phyloP scores from a whole-genome alignment of 2,113 vertebrate genomes.

The Cervus canadensis region DNA sequence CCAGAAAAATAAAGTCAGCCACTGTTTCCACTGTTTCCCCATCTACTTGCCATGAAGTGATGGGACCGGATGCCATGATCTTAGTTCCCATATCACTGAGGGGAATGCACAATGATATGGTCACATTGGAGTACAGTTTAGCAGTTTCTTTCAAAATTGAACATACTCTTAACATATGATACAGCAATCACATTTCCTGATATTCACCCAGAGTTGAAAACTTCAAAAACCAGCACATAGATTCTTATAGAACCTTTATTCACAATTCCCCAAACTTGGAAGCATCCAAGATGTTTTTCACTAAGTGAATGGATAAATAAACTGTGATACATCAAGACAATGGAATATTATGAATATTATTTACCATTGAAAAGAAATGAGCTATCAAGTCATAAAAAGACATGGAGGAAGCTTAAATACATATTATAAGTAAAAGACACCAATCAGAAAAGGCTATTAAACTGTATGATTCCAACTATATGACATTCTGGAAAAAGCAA shows the following conservation, averaged over 20 bases:
- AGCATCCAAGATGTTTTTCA: neutral
- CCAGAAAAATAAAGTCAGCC: fast-evolving
- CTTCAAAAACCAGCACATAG: neutral
- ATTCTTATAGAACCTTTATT: neutral
- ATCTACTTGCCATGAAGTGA: neutral
- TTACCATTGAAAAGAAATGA: neutral
- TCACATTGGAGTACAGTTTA: neutral
- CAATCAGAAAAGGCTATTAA: neutral
- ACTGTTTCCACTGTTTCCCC: neutral
- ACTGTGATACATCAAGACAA: neutral
- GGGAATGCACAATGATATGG: neutral
- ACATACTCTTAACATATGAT: neutral
- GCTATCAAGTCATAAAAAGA: neutral
- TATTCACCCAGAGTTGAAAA: neutral
- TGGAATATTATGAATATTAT: neutral
- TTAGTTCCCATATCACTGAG: neutral
- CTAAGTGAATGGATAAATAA: neutral
- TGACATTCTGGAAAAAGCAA: neutral
- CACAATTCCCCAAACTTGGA: neutral
- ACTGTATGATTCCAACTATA: neutral
- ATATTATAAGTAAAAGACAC: neutral
- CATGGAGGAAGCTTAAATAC: neutral
- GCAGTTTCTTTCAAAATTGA: neutral
- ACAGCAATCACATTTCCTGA: neutral
- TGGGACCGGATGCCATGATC: neutral